Base-by-base conservation (phyloP, 1,140 invertebrate genomes). In the Thaumetopoea pityocampa region DNA sequence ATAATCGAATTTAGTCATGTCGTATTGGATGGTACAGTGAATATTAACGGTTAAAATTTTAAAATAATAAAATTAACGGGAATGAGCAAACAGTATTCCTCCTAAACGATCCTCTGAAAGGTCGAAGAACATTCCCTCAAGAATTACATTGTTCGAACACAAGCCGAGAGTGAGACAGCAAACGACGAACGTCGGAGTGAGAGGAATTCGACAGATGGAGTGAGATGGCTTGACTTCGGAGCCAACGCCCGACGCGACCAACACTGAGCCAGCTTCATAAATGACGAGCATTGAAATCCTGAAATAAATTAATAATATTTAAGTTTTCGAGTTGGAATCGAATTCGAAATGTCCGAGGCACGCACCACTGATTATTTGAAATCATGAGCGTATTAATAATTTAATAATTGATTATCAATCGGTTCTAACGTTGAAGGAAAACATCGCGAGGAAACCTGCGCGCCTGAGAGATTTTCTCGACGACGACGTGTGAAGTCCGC, bases 191-290 rank as follows among this genome's bases (percentile, higher is more conserved):
- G 63, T 43, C 67, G 61, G 67, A 64, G 72, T 79, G 55, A 79
- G 68, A 69, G 78, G 79, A 59, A 74, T 68, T 67, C 65, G 64
- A 70, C 29, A 67, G 59, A 44, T 59, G 59, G 51, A 59, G 58
- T 55, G 58, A 45, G 38, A 32, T 27, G 38, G 44, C 49, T 23
- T 40, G 48, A 38, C 41, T 28, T 22, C 37, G 17, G 40, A 23
- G 37, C 16, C 41, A 11, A 23, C 20, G 24, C 16, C 36, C 36
- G 28, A 42, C 34, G n/a, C n/a, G n/a, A n/a, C n/a, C n/a, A n/a
- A n/a, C 27, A 29, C 18, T 16, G 23, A 48, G 34, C 42, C 43
- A 57, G 58, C 51, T 69, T 62, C 64, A 52, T 49, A 28, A 60
- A 44, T 47, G 50, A 53, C 28, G 49, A 53, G 36, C 41, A 12